Percentiles rank a stretch among this genome's conserved stretches.
phyloP scores from a whole-genome alignment of 2,888 invertebrate species.

The Phymatocera aterrima region DNA sequence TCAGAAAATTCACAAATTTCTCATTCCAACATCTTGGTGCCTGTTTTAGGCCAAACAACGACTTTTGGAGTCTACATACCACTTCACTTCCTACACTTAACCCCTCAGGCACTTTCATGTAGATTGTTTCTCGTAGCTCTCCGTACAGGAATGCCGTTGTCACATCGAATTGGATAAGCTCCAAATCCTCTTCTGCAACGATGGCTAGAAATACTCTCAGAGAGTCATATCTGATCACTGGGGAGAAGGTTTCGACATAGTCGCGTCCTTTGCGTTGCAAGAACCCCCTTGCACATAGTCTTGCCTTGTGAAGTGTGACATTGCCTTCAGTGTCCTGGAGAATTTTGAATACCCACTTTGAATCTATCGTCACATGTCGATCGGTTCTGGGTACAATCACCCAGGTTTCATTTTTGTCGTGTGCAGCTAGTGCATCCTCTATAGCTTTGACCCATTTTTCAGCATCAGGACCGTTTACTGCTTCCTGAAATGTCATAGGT shows the following conservation, averaged over 20 bases:
- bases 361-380: conserved; percentile 11
- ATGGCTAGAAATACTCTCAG: conserved; percentile 34
- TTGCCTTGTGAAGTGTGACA: neutral
- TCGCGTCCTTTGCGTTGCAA: conserved; percentile 11
- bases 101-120: conserved; percentile 63
- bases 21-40: conserved; percentile 63
- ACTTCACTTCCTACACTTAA: conserved; percentile 48
- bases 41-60: conserved; percentile 66
- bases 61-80: conserved; percentile 59
- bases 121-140: conserved; percentile 57
- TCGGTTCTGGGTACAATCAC: neutral
- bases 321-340: neutral
- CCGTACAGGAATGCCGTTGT: conserved; percentile 46
- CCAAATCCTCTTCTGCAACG: conserved; percentile 10
- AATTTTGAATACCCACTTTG: conserved; percentile 40
- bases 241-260: neutral
- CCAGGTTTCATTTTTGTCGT: conserved; percentile 42
- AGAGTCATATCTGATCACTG: conserved; percentile 36
- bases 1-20: conserved; percentile 53
- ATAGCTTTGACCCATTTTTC: conserved; percentile 27
- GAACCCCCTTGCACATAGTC: conserved; percentile 39
- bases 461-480: neutral
- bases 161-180: conserved; percentile 47
- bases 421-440: conserved; percentile 11
- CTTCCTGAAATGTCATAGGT: neutral